A percentile compares a stretch with the other conserved stretches of the same genome.
These are phyloP conservation scores for Sylvilagus bachmani DNA, from an alignment of 2,113 vertebrate species.

Conservation along the genomic window DNA sequence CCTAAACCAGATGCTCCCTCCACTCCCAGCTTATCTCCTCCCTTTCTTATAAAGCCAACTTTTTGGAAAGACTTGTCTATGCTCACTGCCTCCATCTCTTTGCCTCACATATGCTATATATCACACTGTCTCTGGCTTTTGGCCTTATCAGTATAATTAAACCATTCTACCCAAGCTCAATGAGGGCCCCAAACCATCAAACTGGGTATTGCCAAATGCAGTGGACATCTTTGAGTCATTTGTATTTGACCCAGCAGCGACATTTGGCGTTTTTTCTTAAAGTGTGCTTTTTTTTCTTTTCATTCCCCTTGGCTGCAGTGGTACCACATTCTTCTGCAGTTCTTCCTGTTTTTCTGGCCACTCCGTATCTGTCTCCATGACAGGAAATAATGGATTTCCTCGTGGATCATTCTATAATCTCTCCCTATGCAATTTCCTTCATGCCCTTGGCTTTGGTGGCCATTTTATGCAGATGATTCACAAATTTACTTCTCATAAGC, in stretches of 20 bases:
- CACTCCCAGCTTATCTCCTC: neutral
- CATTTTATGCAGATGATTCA: constrained; percentile 10
- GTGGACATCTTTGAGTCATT: neutral
- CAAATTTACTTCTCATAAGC: neutral
- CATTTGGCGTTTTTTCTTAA: neutral
- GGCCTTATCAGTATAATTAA: neutral
- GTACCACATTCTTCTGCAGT: neutral
- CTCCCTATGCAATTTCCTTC: neutral
- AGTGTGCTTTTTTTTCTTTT: neutral
- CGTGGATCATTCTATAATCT: neutral
- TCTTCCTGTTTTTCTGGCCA: constrained; percentile 47
- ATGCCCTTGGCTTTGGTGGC: neutral
- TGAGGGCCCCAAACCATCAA: neutral
- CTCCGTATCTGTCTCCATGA: constrained; percentile 20
- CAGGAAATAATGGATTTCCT: constrained; percentile 62
- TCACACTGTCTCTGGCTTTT: neutral
- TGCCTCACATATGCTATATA: neutral
- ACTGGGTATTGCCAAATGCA: neutral
- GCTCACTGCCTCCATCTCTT: neutral
- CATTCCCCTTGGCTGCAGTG: neutral
- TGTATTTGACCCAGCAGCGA: neutral
- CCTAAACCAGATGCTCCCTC: neutral
- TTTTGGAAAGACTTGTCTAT: neutral
- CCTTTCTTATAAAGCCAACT: neutral
- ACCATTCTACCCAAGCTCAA: neutral